phyloP scores from a whole-genome alignment of 2,797 vertebrate genomes.

The Lepus oiostolus region DNA sequence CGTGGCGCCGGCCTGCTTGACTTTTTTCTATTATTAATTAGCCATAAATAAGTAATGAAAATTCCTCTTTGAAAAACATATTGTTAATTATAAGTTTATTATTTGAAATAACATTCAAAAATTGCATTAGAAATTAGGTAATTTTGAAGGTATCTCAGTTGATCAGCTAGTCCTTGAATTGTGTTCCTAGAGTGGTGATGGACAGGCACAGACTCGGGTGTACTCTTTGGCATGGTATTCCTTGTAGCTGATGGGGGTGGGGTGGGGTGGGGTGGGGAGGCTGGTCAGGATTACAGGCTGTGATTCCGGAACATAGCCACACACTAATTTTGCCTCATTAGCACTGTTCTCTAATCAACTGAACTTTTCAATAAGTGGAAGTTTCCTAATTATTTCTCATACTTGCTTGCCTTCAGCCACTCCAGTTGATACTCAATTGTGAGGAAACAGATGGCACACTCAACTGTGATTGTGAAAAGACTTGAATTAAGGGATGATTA shows the following conservation, averaged over 20 bases:
- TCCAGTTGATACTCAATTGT: background rate
- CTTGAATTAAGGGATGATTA: slow-evolving; percentile 10
- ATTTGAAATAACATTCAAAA: slow-evolving; percentile 49
- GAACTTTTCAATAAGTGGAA: slow-evolving; percentile 25
- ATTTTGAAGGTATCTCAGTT: background rate
- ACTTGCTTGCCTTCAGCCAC: slow-evolving; percentile 34
- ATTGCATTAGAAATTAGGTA: background rate
- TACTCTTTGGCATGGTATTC: background rate
- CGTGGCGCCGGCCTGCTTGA: background rate
- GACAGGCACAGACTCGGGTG: background rate
- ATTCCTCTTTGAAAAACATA: slow-evolving; percentile 36
- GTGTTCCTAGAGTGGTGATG: background rate
- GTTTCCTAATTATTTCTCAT: slow-evolving; percentile 45
- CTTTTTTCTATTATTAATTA: slow-evolving; percentile 31
- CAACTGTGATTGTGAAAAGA: background rate
- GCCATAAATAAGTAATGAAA: slow-evolving; percentile 27
- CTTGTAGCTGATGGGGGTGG: slow-evolving; percentile 34
- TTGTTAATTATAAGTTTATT: slow-evolving; percentile 8
- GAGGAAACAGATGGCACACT: slow-evolving; percentile 31
- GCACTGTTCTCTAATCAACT: background rate
- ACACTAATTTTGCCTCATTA: slow-evolving; percentile 64
- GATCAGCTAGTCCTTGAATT: background rate
- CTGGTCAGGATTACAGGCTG: slow-evolving; percentile 62
- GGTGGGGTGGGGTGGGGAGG: slow-evolving; percentile 8
- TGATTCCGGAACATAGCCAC: slow-evolving; percentile 43